A percentile compares a stretch with the other conserved stretches of the same genome.
Evolutionary conservation across 2,888 invertebrate species (phyloP).

Genomic region (Stictocephala bisonia): DNA sequence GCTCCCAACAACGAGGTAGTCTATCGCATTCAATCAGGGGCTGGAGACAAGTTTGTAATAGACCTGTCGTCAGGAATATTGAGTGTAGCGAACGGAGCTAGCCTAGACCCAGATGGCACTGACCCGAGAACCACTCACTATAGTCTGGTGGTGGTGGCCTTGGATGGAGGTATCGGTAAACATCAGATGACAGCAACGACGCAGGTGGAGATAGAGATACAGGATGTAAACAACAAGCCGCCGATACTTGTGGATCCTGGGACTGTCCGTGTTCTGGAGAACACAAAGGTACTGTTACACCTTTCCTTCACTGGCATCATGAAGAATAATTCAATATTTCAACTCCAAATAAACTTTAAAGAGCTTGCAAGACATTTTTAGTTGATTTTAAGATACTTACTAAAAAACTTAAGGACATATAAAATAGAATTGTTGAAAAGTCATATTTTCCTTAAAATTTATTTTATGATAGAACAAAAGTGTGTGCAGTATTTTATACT

Average conservation of each 20-base stretch:
- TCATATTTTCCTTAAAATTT: too few species aligned
- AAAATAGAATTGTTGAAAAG: too few species aligned
- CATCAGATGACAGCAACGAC: conserved; percentile 77
- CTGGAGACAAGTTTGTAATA: conserved; percentile 91
- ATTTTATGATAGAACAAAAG: too few species aligned
- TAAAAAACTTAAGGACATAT: too few species aligned
- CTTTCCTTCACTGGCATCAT: too few species aligned
- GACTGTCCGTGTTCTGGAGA: conserved; percentile 77
- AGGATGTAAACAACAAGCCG: conserved; percentile 93
- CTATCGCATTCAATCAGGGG: conserved; percentile 88
- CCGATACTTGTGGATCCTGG: conserved; percentile 80
- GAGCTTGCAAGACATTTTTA: neutral
- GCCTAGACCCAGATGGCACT: conserved; percentile 87
- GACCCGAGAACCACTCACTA: conserved; percentile 77
- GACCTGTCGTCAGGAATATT: conserved; percentile 85
- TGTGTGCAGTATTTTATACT: too few species aligned
- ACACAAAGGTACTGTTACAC: conserved; percentile 72
- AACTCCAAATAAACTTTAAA: neutral
- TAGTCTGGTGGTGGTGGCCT: conserved; percentile 69
- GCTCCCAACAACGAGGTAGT: conserved; percentile 88
- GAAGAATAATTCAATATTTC: too few species aligned
- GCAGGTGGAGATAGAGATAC: conserved; percentile 84
- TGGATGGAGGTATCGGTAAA: conserved; percentile 88
- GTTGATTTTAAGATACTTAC: too few species aligned
- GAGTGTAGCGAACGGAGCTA: conserved; percentile 85